A percentile compares a stretch with the other conserved stretches of the same genome.
Conservation (phyloP, 1,140 invertebrate species). For the Teleogryllus occipitalis region DNA sequence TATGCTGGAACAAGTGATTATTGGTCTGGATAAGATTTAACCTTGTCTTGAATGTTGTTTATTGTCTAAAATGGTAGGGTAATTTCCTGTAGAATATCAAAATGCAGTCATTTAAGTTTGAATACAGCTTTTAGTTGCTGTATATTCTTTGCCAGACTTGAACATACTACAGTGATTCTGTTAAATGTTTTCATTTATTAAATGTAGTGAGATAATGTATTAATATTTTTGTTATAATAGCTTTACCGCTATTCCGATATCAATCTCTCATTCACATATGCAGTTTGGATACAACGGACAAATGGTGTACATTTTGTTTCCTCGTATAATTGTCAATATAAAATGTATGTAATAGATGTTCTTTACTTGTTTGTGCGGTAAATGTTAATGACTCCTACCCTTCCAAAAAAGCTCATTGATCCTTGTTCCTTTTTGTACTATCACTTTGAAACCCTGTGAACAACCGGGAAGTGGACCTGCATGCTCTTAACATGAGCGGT, state of each 20-base stretch:
- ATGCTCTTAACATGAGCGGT: neutral
- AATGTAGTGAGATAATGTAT: neutral
- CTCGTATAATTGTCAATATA: conserved; percentile 1
- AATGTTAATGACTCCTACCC: neutral
- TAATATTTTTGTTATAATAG: neutral
- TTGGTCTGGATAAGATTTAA: neutral
- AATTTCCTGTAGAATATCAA: neutral
- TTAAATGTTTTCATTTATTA: neutral
- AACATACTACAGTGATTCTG: neutral
- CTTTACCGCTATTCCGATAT: neutral
- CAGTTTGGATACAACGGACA: neutral
- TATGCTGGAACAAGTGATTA: neutral
- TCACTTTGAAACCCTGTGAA: neutral
- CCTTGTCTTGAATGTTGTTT: neutral
- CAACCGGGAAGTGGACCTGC: neutral
- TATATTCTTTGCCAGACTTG: neutral
- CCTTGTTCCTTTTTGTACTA: neutral
- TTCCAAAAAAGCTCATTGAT: neutral
- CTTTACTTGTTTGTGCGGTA: neutral
- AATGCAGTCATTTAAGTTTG: neutral
- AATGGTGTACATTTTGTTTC: neutral
- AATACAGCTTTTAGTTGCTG: neutral
- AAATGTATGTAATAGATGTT: conserved; percentile 1
- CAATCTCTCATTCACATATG: neutral
- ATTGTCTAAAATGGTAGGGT: conserved; percentile 1